Base-by-base conservation (phyloP, 2,888 invertebrate genomes). In the Oxyteleia sp. region DNA sequence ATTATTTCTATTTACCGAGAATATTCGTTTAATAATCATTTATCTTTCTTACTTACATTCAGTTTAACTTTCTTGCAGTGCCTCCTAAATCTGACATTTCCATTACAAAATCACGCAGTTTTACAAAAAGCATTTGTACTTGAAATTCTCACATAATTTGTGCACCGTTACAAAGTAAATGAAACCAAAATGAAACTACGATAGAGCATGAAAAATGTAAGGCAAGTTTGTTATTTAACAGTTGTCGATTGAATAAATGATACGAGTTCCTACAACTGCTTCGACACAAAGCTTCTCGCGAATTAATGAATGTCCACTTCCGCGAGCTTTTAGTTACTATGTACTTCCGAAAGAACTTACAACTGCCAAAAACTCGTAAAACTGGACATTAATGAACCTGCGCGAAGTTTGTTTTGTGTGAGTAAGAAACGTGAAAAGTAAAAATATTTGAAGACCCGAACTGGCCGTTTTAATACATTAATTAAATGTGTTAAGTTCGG, bases 271-370 rank as follows among this genome's bases (percentile, higher is more conserved):
- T 75, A 38, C 26, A 57, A 66, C 75, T 66, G 26, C 18, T 64
- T 7, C 38, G 13, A 35, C 38, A 64, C 66, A 59, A 49, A 57
- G 75, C 66, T 49, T 75, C 26, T 64, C 35, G 43, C 59, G 51
- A 59, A 76, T 76, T 76, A 76, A 76, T 68, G 23, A 76, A 76
- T 76, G 76, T 76, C 76, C 76, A 61, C 13, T 68, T 76, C 26
- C 26, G 55, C 35, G 51, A 49, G 66, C 75, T 76, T 68, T 66
- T 61, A 68, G 76, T 76, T 68, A 61, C 68, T 51, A 8, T 59
- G 51, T 59, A 68, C 76, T 68, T 51, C 51, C 35, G 35, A 59
- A 66, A 68, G 74, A 64, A 61, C 68, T 76, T 68, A 29, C 35
- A 55, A 76, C 49, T 51, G 66, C 76, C 66, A 53, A 68, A 75